phyloP scores from a whole-genome alignment of 2,888 invertebrate species.

The Apodemia mormo region DNA sequence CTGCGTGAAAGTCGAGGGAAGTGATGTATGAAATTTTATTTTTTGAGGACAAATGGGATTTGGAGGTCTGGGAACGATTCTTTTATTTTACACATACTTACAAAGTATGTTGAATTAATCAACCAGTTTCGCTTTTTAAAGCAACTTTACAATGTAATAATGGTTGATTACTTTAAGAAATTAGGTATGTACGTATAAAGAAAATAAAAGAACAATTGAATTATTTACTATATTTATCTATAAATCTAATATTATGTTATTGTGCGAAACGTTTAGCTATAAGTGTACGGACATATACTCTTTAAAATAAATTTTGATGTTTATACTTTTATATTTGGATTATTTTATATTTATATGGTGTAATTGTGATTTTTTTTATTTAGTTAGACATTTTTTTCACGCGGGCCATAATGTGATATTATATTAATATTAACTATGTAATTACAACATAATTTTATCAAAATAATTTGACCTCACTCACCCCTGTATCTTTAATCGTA shows the following conservation, averaged over 20 bases:
- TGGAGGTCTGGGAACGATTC: too few species aligned
- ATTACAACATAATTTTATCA: constrained; percentile 1
- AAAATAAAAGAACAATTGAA: too few species aligned
- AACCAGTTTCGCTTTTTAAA: too few species aligned
- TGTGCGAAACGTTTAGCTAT: neutral
- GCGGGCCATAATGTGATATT: constrained; percentile 17
- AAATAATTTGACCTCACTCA: constrained; percentile 8
- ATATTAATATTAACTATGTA: constrained; percentile 13
- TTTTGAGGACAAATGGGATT: too few species aligned
- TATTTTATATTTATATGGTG: neutral
- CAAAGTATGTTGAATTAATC: too few species aligned
- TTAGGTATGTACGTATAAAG: too few species aligned
- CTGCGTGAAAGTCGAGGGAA: too few species aligned
- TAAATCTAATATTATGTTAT: neutral
- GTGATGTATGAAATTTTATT: too few species aligned
- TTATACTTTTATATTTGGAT: neutral
- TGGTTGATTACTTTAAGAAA: too few species aligned
- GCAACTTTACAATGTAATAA: too few species aligned
- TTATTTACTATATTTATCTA: too few species aligned
- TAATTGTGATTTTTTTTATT: constrained; percentile 3
- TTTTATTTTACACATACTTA: too few species aligned
- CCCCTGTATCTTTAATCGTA: neutral
- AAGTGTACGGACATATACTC: neutral
- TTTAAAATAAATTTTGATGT: neutral
- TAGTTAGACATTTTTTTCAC: constrained; percentile 9